These are phyloP conservation scores for Calliopsis andreniformis DNA, from an alignment of 1,140 invertebrate genomes.

Conservation along the genomic window DNA sequence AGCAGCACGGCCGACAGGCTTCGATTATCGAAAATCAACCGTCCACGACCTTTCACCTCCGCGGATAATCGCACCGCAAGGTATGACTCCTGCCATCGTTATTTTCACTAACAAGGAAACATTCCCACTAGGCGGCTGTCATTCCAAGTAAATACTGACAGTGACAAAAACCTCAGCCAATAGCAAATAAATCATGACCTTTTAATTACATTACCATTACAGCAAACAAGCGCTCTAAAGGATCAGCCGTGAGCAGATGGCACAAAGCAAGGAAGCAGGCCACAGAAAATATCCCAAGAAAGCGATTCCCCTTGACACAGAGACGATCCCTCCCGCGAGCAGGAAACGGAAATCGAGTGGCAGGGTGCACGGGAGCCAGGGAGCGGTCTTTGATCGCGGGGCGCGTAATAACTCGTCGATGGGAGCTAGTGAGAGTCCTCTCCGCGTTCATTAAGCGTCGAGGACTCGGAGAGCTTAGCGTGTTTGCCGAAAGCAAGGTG, in stretches of 20 bases:
- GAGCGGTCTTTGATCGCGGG: constrained; percentile 27
- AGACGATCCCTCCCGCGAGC: not conserved
- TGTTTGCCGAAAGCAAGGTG: constrained; percentile 38
- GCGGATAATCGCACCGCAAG: constrained; percentile 34
- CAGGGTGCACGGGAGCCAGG: not conserved
- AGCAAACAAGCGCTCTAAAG: too few species aligned
- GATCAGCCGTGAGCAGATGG: too few species aligned
- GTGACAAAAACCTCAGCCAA: too few species aligned
- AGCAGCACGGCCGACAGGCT: constrained; percentile 41
- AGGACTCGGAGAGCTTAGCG: constrained; percentile 19
- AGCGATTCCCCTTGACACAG: not conserved
- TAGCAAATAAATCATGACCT: too few species aligned
- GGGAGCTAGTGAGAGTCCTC: too few species aligned
- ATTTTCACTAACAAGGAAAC: too few species aligned
- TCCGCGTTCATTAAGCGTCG: constrained; percentile 23
- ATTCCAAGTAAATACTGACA: too few species aligned
- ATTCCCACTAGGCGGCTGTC: too few species aligned
- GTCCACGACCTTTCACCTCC: constrained; percentile 32
- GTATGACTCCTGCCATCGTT: not conserved
- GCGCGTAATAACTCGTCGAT: constrained; percentile 35
- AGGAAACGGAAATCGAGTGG: constrained; percentile 20
- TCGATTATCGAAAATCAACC: constrained; percentile 53
- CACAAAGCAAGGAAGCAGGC: too few species aligned
- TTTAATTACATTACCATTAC: too few species aligned
- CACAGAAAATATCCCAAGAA: too few species aligned